Conservation (phyloP, 2,797 vertebrate species). For the Sus cebifrons region DNA sequence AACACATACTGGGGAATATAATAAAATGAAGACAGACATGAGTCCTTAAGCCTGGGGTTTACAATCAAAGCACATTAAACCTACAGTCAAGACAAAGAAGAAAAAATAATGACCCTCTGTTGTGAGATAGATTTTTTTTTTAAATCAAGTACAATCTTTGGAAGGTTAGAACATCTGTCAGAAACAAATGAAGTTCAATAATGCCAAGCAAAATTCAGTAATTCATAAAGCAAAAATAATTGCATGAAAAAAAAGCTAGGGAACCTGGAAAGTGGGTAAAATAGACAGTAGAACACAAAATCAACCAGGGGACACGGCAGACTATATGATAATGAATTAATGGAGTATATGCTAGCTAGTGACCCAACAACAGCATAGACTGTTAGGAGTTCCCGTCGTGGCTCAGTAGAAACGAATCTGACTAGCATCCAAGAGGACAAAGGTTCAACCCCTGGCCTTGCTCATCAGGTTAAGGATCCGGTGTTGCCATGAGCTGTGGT, state of each 20-base stretch:
- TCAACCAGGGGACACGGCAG: not conserved
- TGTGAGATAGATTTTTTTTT: not conserved
- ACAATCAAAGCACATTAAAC: conserved; percentile 3
- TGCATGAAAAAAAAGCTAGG: conserved; percentile 46
- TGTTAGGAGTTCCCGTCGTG: too few relatives aligned
- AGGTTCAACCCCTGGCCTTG: too few relatives aligned
- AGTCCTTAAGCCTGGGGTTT: not conserved
- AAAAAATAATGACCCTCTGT: not conserved
- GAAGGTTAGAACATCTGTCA: not conserved
- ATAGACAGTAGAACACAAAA: not conserved
- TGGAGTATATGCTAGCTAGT: not conserved
- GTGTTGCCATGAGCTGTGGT: too few relatives aligned
- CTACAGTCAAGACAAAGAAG: not conserved
- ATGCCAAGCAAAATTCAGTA: conserved; percentile 33
- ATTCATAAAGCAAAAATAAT: conserved; percentile 66
- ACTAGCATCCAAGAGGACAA: too few relatives aligned
- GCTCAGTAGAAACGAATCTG: too few relatives aligned
- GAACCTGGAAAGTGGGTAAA: conserved; percentile 30
- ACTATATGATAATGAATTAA: not conserved
- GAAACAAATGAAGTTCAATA: conserved; percentile 56
- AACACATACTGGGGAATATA: not conserved
- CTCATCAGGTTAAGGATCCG: too few relatives aligned
- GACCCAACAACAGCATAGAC: not conserved
- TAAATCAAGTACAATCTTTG: not conserved
- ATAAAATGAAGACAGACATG: not conserved